Evolutionary conservation across 2,113 vertebrate genomes (phyloP).

Genomic region (Caracal caracal): DNA sequence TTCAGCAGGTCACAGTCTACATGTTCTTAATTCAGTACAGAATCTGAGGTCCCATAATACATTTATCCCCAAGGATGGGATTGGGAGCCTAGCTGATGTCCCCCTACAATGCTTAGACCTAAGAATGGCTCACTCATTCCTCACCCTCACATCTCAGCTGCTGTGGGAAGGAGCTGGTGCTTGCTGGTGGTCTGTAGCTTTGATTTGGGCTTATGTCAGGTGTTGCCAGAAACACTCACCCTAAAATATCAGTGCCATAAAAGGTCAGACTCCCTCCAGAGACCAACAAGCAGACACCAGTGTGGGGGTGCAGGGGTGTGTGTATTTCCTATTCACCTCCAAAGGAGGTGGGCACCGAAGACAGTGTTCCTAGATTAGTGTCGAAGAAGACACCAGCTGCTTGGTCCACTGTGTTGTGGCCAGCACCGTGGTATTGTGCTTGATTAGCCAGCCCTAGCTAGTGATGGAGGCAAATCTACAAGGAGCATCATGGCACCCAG

Average conservation of each 20-base stretch:
- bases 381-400: not conserved
- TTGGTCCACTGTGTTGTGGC: not conserved
- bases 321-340: not conserved
- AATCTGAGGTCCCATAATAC: too few species aligned
- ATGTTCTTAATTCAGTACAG: not conserved
- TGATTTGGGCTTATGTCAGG: not conserved
- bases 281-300: not conserved
- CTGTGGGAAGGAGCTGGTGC: not conserved
- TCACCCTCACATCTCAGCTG: not conserved
- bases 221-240: not conserved
- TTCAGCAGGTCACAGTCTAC: not conserved
- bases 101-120: not conserved
- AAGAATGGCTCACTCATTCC: not conserved
- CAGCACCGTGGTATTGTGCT: accelerated
- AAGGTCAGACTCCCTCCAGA: not conserved
- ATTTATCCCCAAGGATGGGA: not conserved
- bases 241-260: not conserved
- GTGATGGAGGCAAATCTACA: not conserved
- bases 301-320: not conserved
- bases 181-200: not conserved
- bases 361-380: not conserved
- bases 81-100: accelerated
- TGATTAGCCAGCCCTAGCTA: not conserved
- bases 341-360: not conserved
- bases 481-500: not conserved